Evolutionary conservation across 2,888 invertebrate species (phyloP), one percentile per base, ranked within the genome.

Genomic region (Octonoba sinensis): DNA sequence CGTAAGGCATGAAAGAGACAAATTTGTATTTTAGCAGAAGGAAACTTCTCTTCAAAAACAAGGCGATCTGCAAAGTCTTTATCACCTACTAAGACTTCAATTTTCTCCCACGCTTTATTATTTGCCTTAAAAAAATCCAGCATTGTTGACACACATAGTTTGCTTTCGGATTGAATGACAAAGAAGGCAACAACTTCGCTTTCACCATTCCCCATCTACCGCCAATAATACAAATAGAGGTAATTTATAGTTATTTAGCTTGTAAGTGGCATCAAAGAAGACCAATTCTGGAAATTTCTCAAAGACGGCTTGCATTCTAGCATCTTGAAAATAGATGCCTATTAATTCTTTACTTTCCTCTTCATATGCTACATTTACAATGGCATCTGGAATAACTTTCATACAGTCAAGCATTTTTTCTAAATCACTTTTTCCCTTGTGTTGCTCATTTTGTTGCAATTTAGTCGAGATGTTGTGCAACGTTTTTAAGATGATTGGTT

Each of bases 31-130:
- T 44, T 8, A 0, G 65, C 65, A 1, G 8, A 6, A 6, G 65
- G 46, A 65, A 65, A 65, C 44, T 65, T 65, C 46, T 65, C 65
- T n/a, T 65, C 44, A 46, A 65, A 65, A 65, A 65, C n/a, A n/a
- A n/a, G n/a, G n/a, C n/a, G n/a, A n/a, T n/a, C n/a, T n/a, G n/a
- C n/a, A n/a, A n/a, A n/a, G n/a, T 65, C 65, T 46, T 65, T 65
- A n/a, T 65, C 65, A 16, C 65, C 65, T 16, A 65, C 8, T n/a
- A 65, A 44, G n/a, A 46, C 65, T 65, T 65, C 47, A 44, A 44
- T 22, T 46, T 46, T 46, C 27, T 64, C 3, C 51, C 51, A 51
- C 18, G 51, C 51, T 15, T 3, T 4, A 18, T 65, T 65, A 18
- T 36, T 46, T 44, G 18, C n/a, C 18, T 46, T 44, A 12, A 65